Evolutionary conservation across 2,113 vertebrate species (phyloP).

Genomic region (Ifrita kowaldi): DNA sequence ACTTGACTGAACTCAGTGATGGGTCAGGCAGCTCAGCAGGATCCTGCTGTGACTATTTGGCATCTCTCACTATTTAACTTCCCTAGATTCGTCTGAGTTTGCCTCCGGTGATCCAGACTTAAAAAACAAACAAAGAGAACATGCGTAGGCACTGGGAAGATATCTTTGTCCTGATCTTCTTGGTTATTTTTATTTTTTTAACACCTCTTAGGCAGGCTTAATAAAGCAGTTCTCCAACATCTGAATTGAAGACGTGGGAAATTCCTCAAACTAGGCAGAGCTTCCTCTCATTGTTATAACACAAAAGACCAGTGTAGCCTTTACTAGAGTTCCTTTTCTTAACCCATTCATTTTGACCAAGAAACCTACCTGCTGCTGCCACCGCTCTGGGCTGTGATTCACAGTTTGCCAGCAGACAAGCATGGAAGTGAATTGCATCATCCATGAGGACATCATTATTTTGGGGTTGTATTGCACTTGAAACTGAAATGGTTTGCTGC

Average conservation of each 20-base stretch:
- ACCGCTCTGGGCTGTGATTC: neutral
- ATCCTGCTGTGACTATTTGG: neutral
- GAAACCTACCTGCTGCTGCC: neutral
- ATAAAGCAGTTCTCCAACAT: conserved; percentile 65
- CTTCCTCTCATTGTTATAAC: conserved; percentile 74
- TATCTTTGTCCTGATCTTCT: conserved; percentile 28
- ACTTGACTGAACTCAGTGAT: neutral
- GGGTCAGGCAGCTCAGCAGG: neutral
- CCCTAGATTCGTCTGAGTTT: neutral
- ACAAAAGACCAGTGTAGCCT: conserved; percentile 60
- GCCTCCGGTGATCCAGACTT: neutral
- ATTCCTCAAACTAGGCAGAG: conserved; percentile 73
- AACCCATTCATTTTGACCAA: conserved; percentile 51
- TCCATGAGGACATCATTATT: neutral
- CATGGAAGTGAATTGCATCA: neutral
- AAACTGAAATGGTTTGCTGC: neutral
- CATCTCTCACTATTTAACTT: neutral
- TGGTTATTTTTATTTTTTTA: conserved; percentile 50
- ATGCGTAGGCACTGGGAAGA: neutral
- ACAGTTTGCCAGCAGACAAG: neutral
- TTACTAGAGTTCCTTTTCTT: conserved; percentile 58
- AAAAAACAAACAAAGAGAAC: conserved; percentile 25
- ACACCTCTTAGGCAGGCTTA: conserved; percentile 41
- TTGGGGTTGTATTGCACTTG: neutral
- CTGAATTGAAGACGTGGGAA: conserved; percentile 73